Evolutionary conservation across 2,797 vertebrate species (phyloP), one percentile per base, ranked within the genome.

Genomic region (Hapalemur alaotrensis): DNA sequence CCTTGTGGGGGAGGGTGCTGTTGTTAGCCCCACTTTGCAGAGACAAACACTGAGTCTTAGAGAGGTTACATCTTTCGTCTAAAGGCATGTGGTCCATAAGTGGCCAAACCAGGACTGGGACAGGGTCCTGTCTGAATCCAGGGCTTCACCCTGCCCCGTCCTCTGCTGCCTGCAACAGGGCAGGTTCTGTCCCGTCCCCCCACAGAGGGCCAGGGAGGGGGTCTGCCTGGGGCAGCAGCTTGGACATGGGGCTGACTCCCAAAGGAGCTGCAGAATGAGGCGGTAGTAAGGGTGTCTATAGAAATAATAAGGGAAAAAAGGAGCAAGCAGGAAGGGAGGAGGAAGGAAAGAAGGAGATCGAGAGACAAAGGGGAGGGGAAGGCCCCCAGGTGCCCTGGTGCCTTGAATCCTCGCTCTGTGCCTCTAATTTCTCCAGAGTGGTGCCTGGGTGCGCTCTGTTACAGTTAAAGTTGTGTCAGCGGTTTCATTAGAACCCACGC

Each of bases 391-490:
- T 22, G 54, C 57, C 38, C 32, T 2, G 1, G 38, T 54, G 59
- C 81, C 41, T 69, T 65, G 92, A 61, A 83, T 84, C 43, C 59
- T 4, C 5, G 85, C 70, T 73, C 63, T 5, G 79, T 13, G 52
- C 30, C 48, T 93, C 35, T 70, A 57, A 97, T 98, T 98, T 98
- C 98, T 96, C 89, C 30, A 89, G 41, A 92, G 86, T 54, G 97
- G 97, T 97, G 97, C 97, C 98, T 95, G 97, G 70, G 82, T 91
- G 97, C 94, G 15, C 98, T 96, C 94, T 0, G 12, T 95, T 98
- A 98, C 97, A 97, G 97, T 98, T 98, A 97, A 98, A 97, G 90
- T 97, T 94, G 88, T 98, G 98, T 98, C 98, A 98, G 96, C 88
- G 79, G 82, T 98, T 98, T 96, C 98, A 98, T 98, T 98, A 98